Percentiles rank a stretch among this genome's conserved stretches.
These are phyloP conservation scores for Lepisosteus osseus DNA, from an alignment of 2,113 vertebrate species.

Conservation along the genomic window DNA sequence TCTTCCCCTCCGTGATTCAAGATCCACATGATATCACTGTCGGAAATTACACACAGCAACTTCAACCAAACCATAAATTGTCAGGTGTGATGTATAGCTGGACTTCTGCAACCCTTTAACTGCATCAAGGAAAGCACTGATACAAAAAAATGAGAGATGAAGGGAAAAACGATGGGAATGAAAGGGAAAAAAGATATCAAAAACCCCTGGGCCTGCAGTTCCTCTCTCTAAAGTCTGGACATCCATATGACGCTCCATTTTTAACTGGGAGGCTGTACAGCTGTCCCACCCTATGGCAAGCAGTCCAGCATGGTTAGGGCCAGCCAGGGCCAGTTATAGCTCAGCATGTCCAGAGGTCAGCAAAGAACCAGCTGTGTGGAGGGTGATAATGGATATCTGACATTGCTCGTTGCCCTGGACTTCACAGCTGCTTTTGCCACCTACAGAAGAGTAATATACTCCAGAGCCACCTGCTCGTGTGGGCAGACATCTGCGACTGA, in stretches of 20 bases:
- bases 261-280: not conserved
- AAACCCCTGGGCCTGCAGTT: too few species aligned
- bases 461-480: not conserved
- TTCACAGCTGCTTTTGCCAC: conserved; percentile 3
- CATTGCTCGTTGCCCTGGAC: not conserved
- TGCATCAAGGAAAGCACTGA: too few species aligned
- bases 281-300: not conserved
- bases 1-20: too few species aligned
- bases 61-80: too few species aligned
- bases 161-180: too few species aligned
- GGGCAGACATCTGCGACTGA: not conserved
- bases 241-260: not conserved
- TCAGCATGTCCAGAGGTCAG: not conserved
- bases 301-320: too few species aligned
- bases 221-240: not conserved
- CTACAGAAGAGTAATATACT: not conserved
- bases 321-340: not conserved
- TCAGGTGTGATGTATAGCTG: too few species aligned
- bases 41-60: too few species aligned
- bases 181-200: too few species aligned
- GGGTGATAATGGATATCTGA: conserved; percentile 3
- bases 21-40: too few species aligned
- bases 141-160: too few species aligned
- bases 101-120: too few species aligned
- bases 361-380: not conserved